Evolutionary conservation across 2,888 invertebrate genomes (phyloP).

Genomic region (Podotricha telesiphe): DNA sequence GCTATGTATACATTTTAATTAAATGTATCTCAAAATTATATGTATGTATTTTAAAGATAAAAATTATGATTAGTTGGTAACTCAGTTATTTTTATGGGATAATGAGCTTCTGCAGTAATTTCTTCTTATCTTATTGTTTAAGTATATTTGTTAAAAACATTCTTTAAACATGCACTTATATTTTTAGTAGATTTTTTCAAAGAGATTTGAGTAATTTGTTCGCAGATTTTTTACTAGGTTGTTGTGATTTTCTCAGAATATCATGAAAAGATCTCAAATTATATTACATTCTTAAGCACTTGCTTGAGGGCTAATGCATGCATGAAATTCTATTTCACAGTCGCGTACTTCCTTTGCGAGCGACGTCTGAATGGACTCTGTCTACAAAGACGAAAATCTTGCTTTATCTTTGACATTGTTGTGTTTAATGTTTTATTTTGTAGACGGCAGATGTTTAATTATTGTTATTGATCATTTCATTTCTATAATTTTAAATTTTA

Average conservation of each 20-base stretch:
- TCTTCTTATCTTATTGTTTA: no score
- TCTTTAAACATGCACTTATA: neutral
- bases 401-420: slow-evolving; percentile 32
- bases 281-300: slow-evolving; percentile 29
- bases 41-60: no score
- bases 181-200: neutral
- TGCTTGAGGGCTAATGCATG: slow-evolving; percentile 63
- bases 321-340: slow-evolving; percentile 83
- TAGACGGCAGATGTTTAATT: neutral
- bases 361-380: slow-evolving; percentile 77
- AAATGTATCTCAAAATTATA: no score
- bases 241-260: slow-evolving; percentile 17
- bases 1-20: neutral
- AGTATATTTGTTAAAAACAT: neutral
- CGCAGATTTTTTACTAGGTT: neutral
- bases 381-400: slow-evolving; percentile 55
- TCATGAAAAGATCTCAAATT: slow-evolving; percentile 25
- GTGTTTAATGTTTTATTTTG: slow-evolving; percentile 23
- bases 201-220: neutral
- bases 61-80: no score
- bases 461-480: neutral
- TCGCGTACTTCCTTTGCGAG: slow-evolving; percentile 79
- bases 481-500: neutral
- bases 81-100: no score
- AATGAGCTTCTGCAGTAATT: neutral